Evolutionary conservation across 2,888 invertebrate genomes (phyloP), one percentile per base, ranked within the genome.

Genomic region (Cheilosia grossa): DNA sequence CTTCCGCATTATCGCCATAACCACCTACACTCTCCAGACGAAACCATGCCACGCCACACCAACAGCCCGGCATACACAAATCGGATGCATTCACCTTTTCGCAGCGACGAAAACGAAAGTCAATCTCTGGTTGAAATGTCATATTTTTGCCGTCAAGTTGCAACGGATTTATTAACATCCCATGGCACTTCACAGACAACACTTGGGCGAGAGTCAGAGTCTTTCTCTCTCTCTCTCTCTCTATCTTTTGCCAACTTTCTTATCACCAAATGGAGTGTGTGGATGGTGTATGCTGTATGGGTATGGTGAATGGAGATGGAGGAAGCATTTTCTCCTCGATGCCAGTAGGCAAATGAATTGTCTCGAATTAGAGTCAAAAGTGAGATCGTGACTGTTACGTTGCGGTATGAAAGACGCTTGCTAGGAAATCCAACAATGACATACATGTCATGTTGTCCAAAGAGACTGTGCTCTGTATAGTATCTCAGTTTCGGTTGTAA

Each of bases 361-460:
- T 80, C 75, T 85, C 80, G 70, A 80, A 85, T 85, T 72, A 80
- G 80, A 85, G 83, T 85, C 83, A 85, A 80, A 85, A 85, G 83
- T 85, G 83, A 85, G 83, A 85, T 85, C 83, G 83, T 85, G 83
- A 85, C 74, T 80, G 49, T 61, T 69, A 70, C 51, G 37, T 13
- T 37, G 9, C 33, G 63, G 24, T 61, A 63, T 56, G 54, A 56
- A 24, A 56, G 42, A 40, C 63, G 54, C 42, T 59, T 56, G 40
- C 56, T 56, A 63, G 44, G n/a, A 64, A 77, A 40, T 61, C 21
- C 47, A 77, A 73, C 53, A 69, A 53, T 83, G 80, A 74, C 83
- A 80, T 66, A 66, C 66, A 54, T 82, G 82, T 73, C 78, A 82
- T 78, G 66, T 54, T 59, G 17, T 30, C 54, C 33, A 53, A 63